These are phyloP conservation scores for Dryocosmus kuriphilus DNA, from an alignment of 2,888 invertebrate species.

Conservation along the genomic window DNA sequence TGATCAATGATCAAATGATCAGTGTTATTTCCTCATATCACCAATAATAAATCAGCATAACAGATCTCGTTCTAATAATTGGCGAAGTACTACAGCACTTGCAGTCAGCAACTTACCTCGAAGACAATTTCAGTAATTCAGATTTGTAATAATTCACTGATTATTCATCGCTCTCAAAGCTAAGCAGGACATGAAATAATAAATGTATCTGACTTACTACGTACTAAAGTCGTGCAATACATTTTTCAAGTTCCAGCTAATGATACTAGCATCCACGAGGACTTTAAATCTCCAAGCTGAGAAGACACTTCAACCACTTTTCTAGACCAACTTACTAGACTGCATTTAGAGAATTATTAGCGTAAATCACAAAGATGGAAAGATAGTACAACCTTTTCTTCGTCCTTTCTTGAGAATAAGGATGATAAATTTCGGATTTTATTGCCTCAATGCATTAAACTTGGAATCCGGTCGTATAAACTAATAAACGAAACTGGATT, in stretches of 20 bases:
- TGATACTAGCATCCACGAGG: neutral
- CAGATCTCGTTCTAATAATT: slow-evolving; percentile 19
- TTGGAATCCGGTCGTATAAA: slow-evolving; percentile 26
- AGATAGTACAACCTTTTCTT: slow-evolving; percentile 13
- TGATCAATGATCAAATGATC: slow-evolving; percentile 21
- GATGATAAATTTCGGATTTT: slow-evolving; percentile 36
- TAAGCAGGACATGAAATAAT: slow-evolving; percentile 1
- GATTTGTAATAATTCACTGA: neutral
- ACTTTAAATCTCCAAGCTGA: neutral
- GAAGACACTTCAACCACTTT: neutral
- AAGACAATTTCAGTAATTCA: neutral
- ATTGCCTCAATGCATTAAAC: slow-evolving; percentile 23
- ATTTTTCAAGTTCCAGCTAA: neutral
- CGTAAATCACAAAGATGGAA: slow-evolving; percentile 5
- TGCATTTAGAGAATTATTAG: slow-evolving; percentile 19
- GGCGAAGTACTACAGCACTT: neutral
- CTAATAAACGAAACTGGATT: slow-evolving; percentile 39
- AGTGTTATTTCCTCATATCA: neutral
- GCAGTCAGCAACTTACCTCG: neutral
- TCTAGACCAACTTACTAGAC: neutral
- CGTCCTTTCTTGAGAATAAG: neutral
- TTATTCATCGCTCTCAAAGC: neutral
- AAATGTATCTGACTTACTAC: neutral
- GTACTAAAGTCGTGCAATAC: neutral
- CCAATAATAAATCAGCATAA: slow-evolving; percentile 9